phyloP scores from a whole-genome alignment of 2,888 invertebrate genomes.

The Minunthozetes semirufus region DNA sequence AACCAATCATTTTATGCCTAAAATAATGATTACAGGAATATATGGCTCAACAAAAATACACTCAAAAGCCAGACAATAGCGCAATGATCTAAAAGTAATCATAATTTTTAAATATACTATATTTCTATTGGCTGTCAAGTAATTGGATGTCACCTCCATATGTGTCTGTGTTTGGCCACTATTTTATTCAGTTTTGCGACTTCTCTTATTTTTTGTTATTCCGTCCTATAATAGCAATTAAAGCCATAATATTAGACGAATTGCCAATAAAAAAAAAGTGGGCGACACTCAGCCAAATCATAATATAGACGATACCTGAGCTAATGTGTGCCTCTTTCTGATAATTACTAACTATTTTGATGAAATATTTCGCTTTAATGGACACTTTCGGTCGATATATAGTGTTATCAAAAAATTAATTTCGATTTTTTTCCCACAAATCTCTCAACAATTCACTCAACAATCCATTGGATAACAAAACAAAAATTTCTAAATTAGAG shows the following conservation, averaged over 20 bases:
- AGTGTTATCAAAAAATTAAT: background rate
- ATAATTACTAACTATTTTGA: conserved; percentile 22
- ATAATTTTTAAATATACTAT: background rate
- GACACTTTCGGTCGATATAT: conserved; percentile 4
- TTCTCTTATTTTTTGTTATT: background rate
- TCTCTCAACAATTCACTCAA: background rate
- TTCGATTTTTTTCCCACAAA: background rate
- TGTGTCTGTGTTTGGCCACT: background rate
- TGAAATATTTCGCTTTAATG: conserved; percentile 4
- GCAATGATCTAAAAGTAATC: conserved; percentile 10
- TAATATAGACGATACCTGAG: background rate
- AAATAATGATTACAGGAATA: background rate
- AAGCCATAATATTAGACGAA: conserved; percentile 1
- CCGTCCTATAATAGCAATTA: conserved; percentile 14
- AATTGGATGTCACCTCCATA: conserved; percentile 22
- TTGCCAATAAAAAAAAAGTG: conserved; percentile 24
- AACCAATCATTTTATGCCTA: background rate
- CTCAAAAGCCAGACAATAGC: conserved; percentile 1
- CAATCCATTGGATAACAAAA: conserved; percentile 1
- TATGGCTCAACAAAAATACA: background rate
- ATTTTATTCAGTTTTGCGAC: background rate
- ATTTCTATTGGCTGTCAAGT: conserved; percentile 21
- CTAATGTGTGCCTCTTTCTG: background rate
- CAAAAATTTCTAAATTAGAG: background rate
- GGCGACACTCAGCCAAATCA: background rate